These are phyloP conservation scores for Nephrotoma appendiculata DNA, from an alignment of 2,888 invertebrate species.

Conservation along the genomic window DNA sequence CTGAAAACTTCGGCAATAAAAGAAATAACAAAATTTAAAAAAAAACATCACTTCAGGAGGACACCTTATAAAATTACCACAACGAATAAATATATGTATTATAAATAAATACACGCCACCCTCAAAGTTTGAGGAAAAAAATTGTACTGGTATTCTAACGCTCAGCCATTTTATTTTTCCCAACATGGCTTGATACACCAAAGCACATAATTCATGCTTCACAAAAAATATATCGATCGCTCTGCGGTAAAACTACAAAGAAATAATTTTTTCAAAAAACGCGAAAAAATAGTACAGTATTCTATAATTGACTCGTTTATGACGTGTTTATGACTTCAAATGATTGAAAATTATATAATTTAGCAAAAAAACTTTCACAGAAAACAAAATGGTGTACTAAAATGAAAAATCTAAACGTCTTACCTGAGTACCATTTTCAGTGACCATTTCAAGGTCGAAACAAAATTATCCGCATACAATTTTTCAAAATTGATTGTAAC, in stretches of 20 bases:
- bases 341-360: background rate
- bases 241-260: slow-evolving; percentile 9
- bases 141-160: background rate
- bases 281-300: background rate
- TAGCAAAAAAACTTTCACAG: background rate
- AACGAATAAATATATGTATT: no score
- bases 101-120: no score
- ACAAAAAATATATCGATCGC: slow-evolving; percentile 10
- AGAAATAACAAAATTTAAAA: no score
- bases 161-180: background rate
- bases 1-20: no score
- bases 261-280: background rate
- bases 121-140: no score
- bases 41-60: no score
- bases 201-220: background rate
- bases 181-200: background rate
- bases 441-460: slow-evolving; percentile 27
- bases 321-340: background rate
- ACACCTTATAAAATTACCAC: no score
- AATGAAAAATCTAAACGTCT: background rate
- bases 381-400: background rate
- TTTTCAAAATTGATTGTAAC: background rate
- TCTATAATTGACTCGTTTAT: background rate
- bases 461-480: slow-evolving; percentile 1
- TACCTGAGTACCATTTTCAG: slow-evolving; percentile 34